Base-by-base conservation (phyloP, 2,113 vertebrate species). In the Physeter macrocephalus region DNA sequence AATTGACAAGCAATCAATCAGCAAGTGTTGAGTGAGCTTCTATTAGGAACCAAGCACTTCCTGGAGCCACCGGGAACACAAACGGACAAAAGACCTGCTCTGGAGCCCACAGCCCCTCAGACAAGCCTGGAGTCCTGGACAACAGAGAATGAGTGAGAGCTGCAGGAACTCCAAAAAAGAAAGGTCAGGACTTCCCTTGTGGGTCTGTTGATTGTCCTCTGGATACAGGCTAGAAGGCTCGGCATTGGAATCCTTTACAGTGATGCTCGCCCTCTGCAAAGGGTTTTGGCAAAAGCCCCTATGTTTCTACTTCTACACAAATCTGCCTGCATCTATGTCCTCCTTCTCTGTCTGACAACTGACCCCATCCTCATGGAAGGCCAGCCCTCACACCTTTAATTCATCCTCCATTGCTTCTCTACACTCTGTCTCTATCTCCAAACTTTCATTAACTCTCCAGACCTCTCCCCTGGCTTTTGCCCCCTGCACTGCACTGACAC, bases 131-230 rank as follows among this genome's bases (percentile, higher is more conserved):
- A 75, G 82, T 18, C 6, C 4, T 9, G 4, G 57, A 41, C 14
- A 1, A 4, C 4, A 46, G 74, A 31, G 41, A 46, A 49, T 3
- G 25, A 74, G 11, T 0, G 0, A 20, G 23, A 54, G 14, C 23
- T 2, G 0, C 14, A 21, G 85, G 34, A 43, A 9, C 54, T 7
- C 31, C 4, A 0, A 93, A 67, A 29, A 52, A 21, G 31, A 43
- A 49, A 75, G 39, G 34, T 57, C 69, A 29, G 72, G 34, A 20
- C 41, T 49, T 59, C 57, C 52, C 31, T 0, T n/a, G 36, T 52
- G 84, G 27, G 25, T 34, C 21, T 74, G 18, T 27, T 8, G 29
- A n/a, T 18, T 62, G 61, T 41, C 43, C 61, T 74, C 17, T 10
- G 8, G 71, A 85, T 6, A 29, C 8, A 46, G 66, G 64, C 49